Base-by-base conservation (phyloP, 2,888 invertebrate genomes). In the Lymantria monacha region DNA sequence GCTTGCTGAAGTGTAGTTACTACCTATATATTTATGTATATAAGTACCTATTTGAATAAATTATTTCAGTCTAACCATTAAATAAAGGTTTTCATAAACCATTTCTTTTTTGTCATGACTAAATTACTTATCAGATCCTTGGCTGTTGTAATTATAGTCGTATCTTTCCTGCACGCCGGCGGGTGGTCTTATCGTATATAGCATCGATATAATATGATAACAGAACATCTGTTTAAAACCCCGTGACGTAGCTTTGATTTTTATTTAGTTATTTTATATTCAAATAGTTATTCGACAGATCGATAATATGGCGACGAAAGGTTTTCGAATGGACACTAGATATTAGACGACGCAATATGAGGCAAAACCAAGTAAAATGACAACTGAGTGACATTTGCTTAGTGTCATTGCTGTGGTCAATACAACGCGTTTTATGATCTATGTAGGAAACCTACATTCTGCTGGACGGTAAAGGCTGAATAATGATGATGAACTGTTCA, bases 181-280 rank as follows among this genome's bases (percentile, higher is more conserved):
- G 65, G 67, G 66, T 58, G 62, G 55, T 42, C 48, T 31, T 52
- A 52, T 45, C 48, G 36, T 44, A 30, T 53, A 51, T 64, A 56
- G 48, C 43, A 53, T 51, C 59, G 71, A 57, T 62, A 50, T 46
- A 54, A 67, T 66, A 64, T 53, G 70, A 70, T 70, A 70, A 63
- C 48, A n/a, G 42, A 49, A 54, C 70, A 67, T 69, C 71, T 70
- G 70, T 70, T 65, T 54, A 51, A 63, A 51, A 54, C 55, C 50
- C 57, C 44, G 44, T 64, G 60, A 65, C 53, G 60, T 46, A 43
- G 48, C 47, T 48, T 14, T 51, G 51, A 51, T 51, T 51, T 51
- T 14, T 14, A 30, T 44, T 22, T 22, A 22, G 22, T 22, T 22
- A 44, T 22, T 22, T 22, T 22, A n/a, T 22, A 22, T 22, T 22